Base-by-base conservation (phyloP, 2,113 vertebrate species). In the Petrocephalus microphthalmus region DNA sequence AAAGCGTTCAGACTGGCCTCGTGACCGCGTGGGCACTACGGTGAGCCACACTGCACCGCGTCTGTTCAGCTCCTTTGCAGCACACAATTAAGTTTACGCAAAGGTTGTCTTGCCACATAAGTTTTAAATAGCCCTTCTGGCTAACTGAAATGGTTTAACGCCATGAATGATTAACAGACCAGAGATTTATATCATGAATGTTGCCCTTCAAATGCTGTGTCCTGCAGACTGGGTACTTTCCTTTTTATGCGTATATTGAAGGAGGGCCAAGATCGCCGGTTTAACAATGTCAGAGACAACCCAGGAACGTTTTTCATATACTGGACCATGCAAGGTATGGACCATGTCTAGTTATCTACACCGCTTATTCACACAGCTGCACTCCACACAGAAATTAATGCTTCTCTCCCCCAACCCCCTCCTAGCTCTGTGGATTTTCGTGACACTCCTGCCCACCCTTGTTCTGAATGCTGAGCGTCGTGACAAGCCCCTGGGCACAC, bases 281-380 rank as follows among this genome's bases (percentile, higher is more conserved):
- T 97, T 78, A 93, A 95, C 93, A 91, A 93, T 74, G 94, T 96
- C 91, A 94, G 94, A 92, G 93, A 95, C 87, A 94, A 92, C 89
- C 94, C 95, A 25, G 93, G 94, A 91, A 92, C 91, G 47, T 96
- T 96, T 92, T 96, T 96, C 85, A 90, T 96, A 2, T 96, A 95
- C 53, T 96, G 95, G 96, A 96, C 92, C 85, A n/a, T 96, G 90
- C 95, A 97, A 96, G 95, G 95, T 96, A 93, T 92, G n/a, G n/a
- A n/a, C n/a, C n/a, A n/a, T 87, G 7, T 47, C 4, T 13, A 42
- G 33, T 2, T 20, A 33, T n/a, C 37, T 47, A 19, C 33, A 29
- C 20, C 29, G 22, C 29, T 82, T 15, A 53, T 13, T 33, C 20
- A n/a, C 84, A 47, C n/a, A 8, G 37, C 78, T 45, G 74, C 17